phyloP scores from a whole-genome alignment of 2,888 invertebrate genomes.

The Brachylomia viminalis region DNA sequence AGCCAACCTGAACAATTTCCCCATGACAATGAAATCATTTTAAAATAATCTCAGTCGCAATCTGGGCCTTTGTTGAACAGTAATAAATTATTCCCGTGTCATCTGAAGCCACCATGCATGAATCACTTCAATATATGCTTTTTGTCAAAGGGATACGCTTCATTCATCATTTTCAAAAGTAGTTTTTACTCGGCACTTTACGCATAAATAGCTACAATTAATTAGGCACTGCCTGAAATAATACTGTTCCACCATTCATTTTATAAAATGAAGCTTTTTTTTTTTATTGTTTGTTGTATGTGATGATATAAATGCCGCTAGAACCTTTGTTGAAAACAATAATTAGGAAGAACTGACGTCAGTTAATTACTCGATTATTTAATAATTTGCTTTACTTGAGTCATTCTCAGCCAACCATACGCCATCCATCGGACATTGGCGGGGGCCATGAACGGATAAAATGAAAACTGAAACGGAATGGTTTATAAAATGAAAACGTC shows the following conservation, averaged over 20 bases:
- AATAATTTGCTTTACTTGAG: background rate
- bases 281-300: background rate
- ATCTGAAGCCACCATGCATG: background rate
- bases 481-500: background rate
- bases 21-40: conserved; percentile 30
- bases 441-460: background rate
- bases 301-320: background rate
- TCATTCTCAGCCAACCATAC: background rate
- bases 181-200: background rate
- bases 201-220: background rate
- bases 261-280: background rate
- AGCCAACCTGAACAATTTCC: conserved; percentile 4
- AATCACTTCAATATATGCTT: background rate
- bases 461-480: no score
- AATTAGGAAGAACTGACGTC: background rate
- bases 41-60: conserved; percentile 31
- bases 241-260: background rate
- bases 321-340: background rate
- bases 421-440: background rate
- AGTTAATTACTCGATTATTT: background rate
- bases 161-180: background rate
- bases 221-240: background rate
- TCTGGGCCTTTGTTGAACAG: conserved; percentile 30
- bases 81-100: conserved; percentile 4
- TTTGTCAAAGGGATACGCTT: background rate